A percentile compares a stretch with the other conserved stretches of the same genome.
phyloP scores from a whole-genome alignment of 2,113 vertebrate species.

The Percina caprodes region DNA sequence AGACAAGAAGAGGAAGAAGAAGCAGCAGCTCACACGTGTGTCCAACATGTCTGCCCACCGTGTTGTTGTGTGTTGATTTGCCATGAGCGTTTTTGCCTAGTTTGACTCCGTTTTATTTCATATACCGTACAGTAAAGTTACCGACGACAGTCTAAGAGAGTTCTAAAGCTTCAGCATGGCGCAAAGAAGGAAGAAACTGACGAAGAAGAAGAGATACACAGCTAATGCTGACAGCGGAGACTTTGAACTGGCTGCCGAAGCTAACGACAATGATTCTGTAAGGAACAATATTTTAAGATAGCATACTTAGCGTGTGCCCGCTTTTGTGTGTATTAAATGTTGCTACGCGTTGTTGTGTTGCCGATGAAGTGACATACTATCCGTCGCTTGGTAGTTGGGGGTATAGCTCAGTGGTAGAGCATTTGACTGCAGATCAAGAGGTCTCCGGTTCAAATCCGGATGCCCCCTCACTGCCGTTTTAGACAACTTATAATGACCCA shows the following conservation, averaged over 20 bases:
- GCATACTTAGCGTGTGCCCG: fast-evolving
- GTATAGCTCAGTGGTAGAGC: conserved; percentile 91
- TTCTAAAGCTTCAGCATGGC: conserved; percentile 72
- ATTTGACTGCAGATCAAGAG: conserved; percentile 91
- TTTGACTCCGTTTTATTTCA: not conserved
- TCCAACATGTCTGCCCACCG: conserved; percentile 68
- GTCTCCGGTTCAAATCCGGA: conserved; percentile 89
- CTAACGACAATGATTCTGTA: conserved; percentile 79
- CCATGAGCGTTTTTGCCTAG: not conserved
- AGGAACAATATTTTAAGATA: conserved; percentile 6
- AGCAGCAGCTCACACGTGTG: conserved; percentile 74
- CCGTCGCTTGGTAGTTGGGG: conserved; percentile 71
- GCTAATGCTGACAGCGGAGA: conserved; percentile 76
- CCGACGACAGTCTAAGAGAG: not conserved
- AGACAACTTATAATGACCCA: no score
- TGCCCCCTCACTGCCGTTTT: conserved; percentile 80
- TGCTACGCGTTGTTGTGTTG: no score
- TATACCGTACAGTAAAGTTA: not conserved
- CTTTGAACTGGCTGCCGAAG: conserved; percentile 77
- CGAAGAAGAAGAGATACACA: conserved; percentile 77
- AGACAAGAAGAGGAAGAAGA: not conserved
- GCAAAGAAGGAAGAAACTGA: conserved; percentile 82
- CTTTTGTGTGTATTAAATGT: not conserved
- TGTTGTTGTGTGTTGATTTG: conserved; percentile 38
- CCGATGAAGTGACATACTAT: no score